Percentiles rank a stretch among this genome's conserved stretches.
Evolutionary conservation across 2,888 invertebrate genomes (phyloP).

Genomic region (Merodon equestris): DNA sequence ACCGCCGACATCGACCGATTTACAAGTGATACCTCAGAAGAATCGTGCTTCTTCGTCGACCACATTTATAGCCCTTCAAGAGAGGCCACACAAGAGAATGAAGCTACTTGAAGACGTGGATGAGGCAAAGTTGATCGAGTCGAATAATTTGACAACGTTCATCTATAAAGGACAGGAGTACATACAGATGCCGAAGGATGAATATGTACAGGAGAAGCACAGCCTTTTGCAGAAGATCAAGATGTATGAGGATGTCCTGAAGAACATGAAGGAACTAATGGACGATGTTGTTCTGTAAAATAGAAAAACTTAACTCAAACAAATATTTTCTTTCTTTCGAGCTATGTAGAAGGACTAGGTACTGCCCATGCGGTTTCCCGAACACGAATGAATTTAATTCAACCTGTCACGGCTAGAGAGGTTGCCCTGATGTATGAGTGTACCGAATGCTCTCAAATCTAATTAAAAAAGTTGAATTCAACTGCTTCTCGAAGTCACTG

Average conservation of each 20-base stretch:
- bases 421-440: too few species aligned
- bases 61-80: not conserved
- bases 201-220: constrained; percentile 74
- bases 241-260: constrained; percentile 71
- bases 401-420: too few species aligned
- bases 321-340: too few species aligned
- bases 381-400: too few species aligned
- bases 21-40: too few species aligned
- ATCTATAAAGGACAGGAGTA: constrained; percentile 76
- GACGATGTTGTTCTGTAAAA: constrained; percentile 11
- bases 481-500: too few species aligned
- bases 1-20: too few species aligned
- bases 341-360: too few species aligned
- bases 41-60: constrained; percentile 36
- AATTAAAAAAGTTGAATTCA: too few species aligned
- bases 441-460: too few species aligned
- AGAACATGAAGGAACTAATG: constrained; percentile 68
- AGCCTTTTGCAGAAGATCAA: constrained; percentile 70
- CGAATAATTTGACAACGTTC: constrained; percentile 72
- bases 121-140: constrained; percentile 63
- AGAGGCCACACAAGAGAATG: not conserved
- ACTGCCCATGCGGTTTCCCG: too few species aligned
- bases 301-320: too few species aligned
- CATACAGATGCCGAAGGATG: constrained; percentile 76
- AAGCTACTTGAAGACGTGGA: not conserved